These are phyloP conservation scores for Chrysotoxum bicinctum DNA, from an alignment of 2,888 invertebrate genomes.

Conservation along the genomic window DNA sequence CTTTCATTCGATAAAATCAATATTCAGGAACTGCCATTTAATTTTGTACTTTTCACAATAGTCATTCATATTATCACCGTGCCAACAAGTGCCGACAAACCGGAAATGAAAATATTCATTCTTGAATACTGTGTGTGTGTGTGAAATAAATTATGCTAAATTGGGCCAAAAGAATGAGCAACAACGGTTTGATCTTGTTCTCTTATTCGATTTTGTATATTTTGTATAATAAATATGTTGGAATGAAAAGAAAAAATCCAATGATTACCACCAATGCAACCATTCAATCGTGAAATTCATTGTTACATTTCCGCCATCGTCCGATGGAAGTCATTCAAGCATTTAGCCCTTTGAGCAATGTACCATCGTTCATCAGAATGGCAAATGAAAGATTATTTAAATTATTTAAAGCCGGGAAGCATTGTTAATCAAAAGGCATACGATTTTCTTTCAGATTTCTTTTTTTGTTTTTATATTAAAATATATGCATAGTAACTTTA, in stretches of 20 bases:
- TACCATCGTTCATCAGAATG: not conserved
- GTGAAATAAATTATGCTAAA: constrained; percentile 2
- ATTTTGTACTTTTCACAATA: not conserved
- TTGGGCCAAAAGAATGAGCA: not conserved
- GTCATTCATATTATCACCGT: not conserved
- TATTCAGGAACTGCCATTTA: not conserved
- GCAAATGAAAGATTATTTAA: constrained; percentile 1
- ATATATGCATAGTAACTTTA: no score
- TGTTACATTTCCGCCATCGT: constrained; percentile 18
- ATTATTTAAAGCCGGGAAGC: not conserved
- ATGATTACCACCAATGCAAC: constrained; percentile 11
- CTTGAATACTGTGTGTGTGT: not conserved
- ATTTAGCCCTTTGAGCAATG: constrained; percentile 19
- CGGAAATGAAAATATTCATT: constrained; percentile 24
- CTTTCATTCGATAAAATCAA: not conserved
- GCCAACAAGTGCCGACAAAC: not conserved
- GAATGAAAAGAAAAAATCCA: not conserved
- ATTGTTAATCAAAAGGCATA: not conserved
- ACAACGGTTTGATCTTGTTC: not conserved
- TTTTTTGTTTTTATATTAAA: not conserved
- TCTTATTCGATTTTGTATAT: not conserved
- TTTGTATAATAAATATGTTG: not conserved
- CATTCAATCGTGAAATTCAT: constrained; percentile 36
- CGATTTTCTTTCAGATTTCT: not conserved
- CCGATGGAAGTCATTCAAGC: constrained; percentile 10